A percentile compares a stretch with the other conserved stretches of the same genome.
phyloP scores from a whole-genome alignment of 2,888 invertebrate species.

The Mesorhabditis spiculigera region DNA sequence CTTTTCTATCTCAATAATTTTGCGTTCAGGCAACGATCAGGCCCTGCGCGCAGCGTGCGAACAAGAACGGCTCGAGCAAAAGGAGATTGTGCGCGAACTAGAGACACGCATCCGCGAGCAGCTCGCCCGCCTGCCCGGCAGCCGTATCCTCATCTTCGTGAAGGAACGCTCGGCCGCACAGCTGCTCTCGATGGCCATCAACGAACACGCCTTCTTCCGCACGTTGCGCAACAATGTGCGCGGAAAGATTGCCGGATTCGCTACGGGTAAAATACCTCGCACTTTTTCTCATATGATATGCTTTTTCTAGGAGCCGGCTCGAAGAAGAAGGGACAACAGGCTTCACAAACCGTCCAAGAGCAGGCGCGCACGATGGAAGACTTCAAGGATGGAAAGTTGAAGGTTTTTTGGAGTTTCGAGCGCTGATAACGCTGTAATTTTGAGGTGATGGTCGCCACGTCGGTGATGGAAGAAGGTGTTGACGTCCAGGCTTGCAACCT shows the following conservation, averaged over 20 bases:
- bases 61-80: neutral
- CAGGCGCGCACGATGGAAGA: conserved; percentile 26
- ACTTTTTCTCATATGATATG: neutral
- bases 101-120: conserved; percentile 12
- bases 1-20: neutral
- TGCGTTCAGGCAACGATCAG: neutral
- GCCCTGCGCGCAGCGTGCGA: neutral
- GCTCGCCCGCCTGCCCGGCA: conserved; percentile 13
- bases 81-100: conserved; percentile 4
- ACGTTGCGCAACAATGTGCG: neutral
- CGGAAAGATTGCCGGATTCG: conserved; percentile 11
- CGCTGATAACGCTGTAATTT: conserved; percentile 1
- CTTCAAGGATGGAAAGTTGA: conserved; percentile 35
- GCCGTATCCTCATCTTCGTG: conserved; percentile 32
- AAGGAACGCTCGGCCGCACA: conserved; percentile 19
- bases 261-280: conserved; percentile 6
- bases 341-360: conserved; percentile 21
- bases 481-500: conserved; percentile 53
- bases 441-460: conserved; percentile 48
- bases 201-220: neutral
- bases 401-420: conserved; percentile 9
- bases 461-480: conserved; percentile 55
- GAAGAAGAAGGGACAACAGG: conserved; percentile 24
- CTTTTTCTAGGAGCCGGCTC: conserved; percentile 21
- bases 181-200: conserved; percentile 14